These are phyloP conservation scores for Nymphalis polychloros DNA, from an alignment of 2,888 invertebrate genomes.

Conservation along the genomic window DNA sequence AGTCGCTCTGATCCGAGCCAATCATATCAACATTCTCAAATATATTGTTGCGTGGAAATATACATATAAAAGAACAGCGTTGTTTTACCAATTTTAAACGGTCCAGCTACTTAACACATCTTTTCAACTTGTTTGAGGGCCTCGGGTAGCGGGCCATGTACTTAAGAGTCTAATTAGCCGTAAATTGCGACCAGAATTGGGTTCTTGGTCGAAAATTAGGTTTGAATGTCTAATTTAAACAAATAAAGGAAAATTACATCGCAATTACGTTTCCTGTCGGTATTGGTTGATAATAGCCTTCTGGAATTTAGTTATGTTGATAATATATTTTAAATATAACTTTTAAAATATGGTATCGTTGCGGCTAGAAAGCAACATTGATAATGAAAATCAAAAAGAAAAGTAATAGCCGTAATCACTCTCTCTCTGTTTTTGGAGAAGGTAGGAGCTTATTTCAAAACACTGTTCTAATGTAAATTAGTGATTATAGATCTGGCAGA, in stretches of 20 bases:
- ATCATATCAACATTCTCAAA: too few species aligned
- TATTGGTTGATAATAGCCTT: conserved; percentile 21
- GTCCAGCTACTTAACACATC: conserved; percentile 6
- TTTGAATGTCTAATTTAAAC: conserved; percentile 74
- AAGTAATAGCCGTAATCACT: too few species aligned
- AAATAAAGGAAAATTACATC: conserved; percentile 68
- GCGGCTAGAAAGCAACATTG: too few species aligned
- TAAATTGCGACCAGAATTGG: conserved; percentile 76
- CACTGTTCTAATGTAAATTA: too few species aligned
- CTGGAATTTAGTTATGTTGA: conserved; percentile 9
- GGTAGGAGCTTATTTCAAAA: too few species aligned
- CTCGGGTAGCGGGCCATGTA: conserved; percentile 50
- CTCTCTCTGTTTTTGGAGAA: too few species aligned
- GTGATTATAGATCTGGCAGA: too few species aligned
- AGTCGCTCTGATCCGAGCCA: too few species aligned
- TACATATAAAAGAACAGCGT: background rate
- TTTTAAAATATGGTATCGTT: too few species aligned
- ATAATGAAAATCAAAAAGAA: too few species aligned
- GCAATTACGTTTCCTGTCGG: conserved; percentile 51
- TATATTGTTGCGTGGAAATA: background rate
- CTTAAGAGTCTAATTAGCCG: conserved; percentile 76
- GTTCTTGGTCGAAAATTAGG: conserved; percentile 71
- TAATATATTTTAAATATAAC: background rate
- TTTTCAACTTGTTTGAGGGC: conserved; percentile 20
- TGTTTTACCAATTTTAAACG: conserved; percentile 5